Conservation (phyloP, 2,888 invertebrate genomes). For the Doris montereyensis region DNA sequence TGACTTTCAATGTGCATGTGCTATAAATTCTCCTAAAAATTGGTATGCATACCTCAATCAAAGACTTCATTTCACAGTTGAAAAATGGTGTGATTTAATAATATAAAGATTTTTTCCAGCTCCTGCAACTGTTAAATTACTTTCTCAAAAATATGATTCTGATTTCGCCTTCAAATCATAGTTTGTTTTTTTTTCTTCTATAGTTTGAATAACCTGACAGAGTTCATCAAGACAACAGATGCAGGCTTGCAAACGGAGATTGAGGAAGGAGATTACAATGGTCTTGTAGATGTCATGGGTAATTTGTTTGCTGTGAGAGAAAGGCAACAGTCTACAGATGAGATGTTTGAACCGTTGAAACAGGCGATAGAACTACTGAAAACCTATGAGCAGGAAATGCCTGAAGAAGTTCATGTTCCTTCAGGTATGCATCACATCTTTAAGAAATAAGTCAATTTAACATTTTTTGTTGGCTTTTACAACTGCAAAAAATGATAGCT, state of each 20-base stretch:
- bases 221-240: conserved; percentile 91
- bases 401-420: conserved; percentile 95
- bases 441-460: conserved; percentile 77
- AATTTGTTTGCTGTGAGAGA: conserved; percentile 94
- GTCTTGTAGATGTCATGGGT: conserved; percentile 93
- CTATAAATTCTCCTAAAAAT: too few relatives aligned
- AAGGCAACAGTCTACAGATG: conserved; percentile 87
- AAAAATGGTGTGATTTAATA: too few relatives aligned
- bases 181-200: too few relatives aligned
- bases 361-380: conserved; percentile 93
- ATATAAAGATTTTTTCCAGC: too few relatives aligned
- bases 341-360: conserved; percentile 95
- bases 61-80: too few relatives aligned
- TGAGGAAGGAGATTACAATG: conserved; percentile 90
- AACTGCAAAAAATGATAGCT: too few relatives aligned
- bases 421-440: too few relatives aligned
- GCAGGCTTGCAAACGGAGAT: conserved; percentile 87
- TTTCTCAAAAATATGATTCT: too few relatives aligned
- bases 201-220: conserved; percentile 86
- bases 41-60: too few relatives aligned
- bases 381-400: conserved; percentile 96
- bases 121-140: too few relatives aligned
- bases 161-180: too few relatives aligned
- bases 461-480: not conserved
- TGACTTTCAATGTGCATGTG: too few relatives aligned